Percentiles rank a stretch among this genome's conserved stretches.
phyloP scores from a whole-genome alignment of 2,888 invertebrate species.

The Gymnocheta viridis region DNA sequence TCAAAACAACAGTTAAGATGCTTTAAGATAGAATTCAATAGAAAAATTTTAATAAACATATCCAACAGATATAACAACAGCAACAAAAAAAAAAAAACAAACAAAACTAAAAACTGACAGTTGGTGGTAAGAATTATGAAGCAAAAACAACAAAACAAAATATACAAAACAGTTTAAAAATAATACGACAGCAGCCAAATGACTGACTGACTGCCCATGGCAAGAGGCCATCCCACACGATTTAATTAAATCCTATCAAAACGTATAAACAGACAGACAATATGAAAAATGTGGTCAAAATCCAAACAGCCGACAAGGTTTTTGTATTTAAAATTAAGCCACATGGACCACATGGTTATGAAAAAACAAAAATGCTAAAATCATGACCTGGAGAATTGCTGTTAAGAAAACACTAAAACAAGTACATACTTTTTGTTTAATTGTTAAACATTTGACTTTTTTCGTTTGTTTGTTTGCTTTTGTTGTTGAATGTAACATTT shows the following conservation, averaged over 20 bases:
- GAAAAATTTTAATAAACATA: constrained; percentile 9
- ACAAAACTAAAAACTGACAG: constrained; percentile 1
- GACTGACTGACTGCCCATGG: neutral
- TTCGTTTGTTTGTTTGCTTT: neutral
- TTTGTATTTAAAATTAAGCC: neutral
- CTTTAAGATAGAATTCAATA: constrained; percentile 31
- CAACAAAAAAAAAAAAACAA: neutral
- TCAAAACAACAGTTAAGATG: constrained; percentile 49
- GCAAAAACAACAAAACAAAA: neutral
- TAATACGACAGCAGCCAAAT: neutral
- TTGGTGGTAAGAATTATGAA: constrained; percentile 11
- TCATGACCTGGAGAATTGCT: constrained; percentile 18
- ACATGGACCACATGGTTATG: neutral
- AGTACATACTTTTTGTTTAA: constrained; percentile 15
- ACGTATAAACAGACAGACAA: neutral
- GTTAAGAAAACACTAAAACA: neutral
- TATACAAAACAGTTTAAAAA: neutral
- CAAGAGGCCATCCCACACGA: constrained; percentile 15
- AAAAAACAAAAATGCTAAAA: neutral
- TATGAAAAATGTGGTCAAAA: too few species aligned
- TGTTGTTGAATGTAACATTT: too few species aligned
- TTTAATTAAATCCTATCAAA: neutral
- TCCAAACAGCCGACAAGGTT: neutral
- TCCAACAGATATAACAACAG: neutral
- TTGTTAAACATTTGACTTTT: constrained; percentile 11